Evolutionary conservation across 92 coral and sea anemone species (phyloP), one percentile per base, ranked within the genome.

Genomic region (Epizoanthus fatuus): DNA sequence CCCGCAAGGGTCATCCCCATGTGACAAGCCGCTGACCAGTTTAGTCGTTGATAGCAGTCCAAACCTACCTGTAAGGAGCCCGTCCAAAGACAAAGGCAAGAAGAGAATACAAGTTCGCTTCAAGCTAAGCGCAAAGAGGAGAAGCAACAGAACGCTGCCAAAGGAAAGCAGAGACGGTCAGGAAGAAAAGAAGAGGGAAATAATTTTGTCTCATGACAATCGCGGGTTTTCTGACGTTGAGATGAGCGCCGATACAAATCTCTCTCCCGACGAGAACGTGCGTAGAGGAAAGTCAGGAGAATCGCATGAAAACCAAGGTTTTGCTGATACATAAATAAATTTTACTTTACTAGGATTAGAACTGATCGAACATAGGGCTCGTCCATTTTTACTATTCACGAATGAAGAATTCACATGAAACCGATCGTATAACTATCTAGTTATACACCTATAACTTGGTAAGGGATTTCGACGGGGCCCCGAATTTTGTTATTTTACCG

Each of bases 31-130:
- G 20, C 39, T 35, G 3, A 16, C 25, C 47, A 7, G 44, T 51
- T 9, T 49, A 8, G 12, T 12, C 53, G 78, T 4, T 51, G 78
- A 6, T 0, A 7, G 55, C 55, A 13, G 55, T 11, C 53, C 63
- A 10, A 74, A 74, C 5, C 25, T 6, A 54, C 64, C 40, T 29
- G 38, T 20, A 54, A 74, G 17, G 11, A 52, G 63, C n/a, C 42
- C 51, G 14, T 19, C 56, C 45, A 25, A 4, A 20, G 60, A 54
- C 4, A 52, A 32, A 12, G 22, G 29, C 17, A 74, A 74, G 44
- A 74, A 54, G 13, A 51, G 64, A 51, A 32, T 52, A 6, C 64
- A 74, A 29, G 79, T 53, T 74, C 22, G 38, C 37, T 74, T 55
- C 47, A 74, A 74, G 16, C 63, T 54, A 37, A 54, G 11, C 17